Base-by-base conservation (phyloP, 2,888 invertebrate species). In the Halictus ligatus region DNA sequence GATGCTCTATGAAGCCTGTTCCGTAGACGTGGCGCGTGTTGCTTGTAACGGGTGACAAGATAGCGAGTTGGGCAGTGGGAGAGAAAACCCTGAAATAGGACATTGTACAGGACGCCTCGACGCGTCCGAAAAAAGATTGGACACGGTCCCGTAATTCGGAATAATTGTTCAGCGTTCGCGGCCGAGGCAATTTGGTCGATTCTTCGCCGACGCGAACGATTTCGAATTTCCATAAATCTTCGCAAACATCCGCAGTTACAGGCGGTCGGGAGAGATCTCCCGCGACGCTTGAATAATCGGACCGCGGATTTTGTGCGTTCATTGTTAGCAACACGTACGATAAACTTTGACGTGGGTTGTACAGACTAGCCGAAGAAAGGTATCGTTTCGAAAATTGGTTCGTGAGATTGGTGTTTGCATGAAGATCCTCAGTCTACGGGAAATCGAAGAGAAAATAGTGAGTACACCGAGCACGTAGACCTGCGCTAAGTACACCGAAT, bases 51-150 rank as follows among this genome's bases (percentile, higher is more conserved):
- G 48, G 35, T 83, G 48, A 79, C 80, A 81, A 85, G 83, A 83
- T 84, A 86, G 84, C 15, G 72, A 60, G 35, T 2, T 76, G 86
- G 91, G 89, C 90, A 91, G 91, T 89, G 91, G 78, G 84, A 89
- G 81, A 80, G 86, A 86, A 58, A 69, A 91, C 89, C 85, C 89
- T 91, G 88, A 80, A 88, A 71, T 77, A 81, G 72, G 75, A 83
- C 67, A 86, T 78, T 50, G 69, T 71, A 58, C 80, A 74, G 82
- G 72, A 85, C 77, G 80, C 60, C 35, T 74, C 46, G 80, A 67
- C 80, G 35, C 13, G 77, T 67, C 75, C 54, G 77, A 21, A 76
- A 76, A 67, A 81, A 67, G 40, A 80, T 84, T 60, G 82, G 79
- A 83, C 29, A 69, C 71, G 74, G 29, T 75, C 29, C 69, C 43